These are phyloP conservation scores for Cuniculus paca DNA, from an alignment of 2,797 vertebrate species.

Conservation along the genomic window DNA sequence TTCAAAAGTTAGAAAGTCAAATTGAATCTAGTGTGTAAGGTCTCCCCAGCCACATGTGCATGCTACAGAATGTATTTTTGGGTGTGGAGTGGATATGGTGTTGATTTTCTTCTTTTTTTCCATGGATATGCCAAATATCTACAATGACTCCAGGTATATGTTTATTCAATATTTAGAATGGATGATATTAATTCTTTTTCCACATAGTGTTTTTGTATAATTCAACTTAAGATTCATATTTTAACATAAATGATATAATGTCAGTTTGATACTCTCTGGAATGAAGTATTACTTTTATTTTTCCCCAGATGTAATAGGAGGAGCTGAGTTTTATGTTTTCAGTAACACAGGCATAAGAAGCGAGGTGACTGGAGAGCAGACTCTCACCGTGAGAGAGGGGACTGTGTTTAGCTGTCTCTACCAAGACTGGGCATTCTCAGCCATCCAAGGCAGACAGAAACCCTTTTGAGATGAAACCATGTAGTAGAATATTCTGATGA, in stretches of 20 bases:
- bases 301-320: background rate
- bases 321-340: background rate
- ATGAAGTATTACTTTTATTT: background rate
- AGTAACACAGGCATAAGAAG: background rate
- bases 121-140: background rate
- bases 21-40: background rate
- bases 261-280: background rate
- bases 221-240: background rate
- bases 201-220: background rate
- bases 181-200: background rate
- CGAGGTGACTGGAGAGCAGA: background rate
- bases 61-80: background rate
- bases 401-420: no score
- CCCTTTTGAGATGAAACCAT: background rate
- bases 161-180: background rate
- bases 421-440: background rate
- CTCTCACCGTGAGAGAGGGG: background rate
- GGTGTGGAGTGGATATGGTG: background rate
- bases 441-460: background rate
- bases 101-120: background rate
- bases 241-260: background rate
- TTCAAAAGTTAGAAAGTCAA: background rate
- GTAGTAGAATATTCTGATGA: background rate
- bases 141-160: background rate
- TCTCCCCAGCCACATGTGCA: background rate